These are phyloP conservation scores for Ondatra zibethicus DNA, from an alignment of 2,113 vertebrate genomes.

Conservation along the genomic window DNA sequence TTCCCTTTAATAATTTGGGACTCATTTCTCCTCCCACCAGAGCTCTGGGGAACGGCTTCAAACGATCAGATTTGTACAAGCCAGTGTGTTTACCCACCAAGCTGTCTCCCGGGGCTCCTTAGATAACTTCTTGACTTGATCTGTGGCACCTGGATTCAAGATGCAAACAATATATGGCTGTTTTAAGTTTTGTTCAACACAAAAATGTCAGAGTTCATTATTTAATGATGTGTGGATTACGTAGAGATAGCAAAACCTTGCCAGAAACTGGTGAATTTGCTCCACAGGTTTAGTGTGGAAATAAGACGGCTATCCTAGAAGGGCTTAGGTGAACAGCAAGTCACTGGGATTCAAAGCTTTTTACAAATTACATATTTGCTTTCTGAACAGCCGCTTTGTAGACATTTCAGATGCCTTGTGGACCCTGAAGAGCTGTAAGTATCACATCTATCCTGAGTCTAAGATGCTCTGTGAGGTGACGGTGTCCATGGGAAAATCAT, in stretches of 20 bases:
- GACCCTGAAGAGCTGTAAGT: not conserved
- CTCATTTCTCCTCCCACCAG: not conserved
- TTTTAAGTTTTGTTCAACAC: not conserved
- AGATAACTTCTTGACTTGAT: constrained; percentile 24
- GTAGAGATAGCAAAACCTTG: not conserved
- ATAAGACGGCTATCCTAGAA: not conserved
- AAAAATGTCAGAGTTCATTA: not conserved
- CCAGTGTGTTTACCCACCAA: not conserved
- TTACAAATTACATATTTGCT: not conserved
- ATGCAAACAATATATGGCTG: not conserved
- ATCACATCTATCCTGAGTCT: not conserved
- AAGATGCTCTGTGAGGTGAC: not conserved
- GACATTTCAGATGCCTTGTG: not conserved
- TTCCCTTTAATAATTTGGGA: not conserved
- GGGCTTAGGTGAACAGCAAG: not conserved
- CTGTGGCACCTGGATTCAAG: not conserved
- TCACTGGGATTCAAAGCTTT: not conserved
- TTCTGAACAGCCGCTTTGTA: constrained; percentile 2
- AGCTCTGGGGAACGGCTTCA: not conserved
- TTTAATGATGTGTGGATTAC: not conserved
- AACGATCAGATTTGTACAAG: not conserved
- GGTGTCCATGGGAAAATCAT: not conserved
- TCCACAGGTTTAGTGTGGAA: not conserved
- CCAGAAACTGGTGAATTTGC: constrained; percentile 23
- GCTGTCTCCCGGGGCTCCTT: not conserved